Evolutionary conservation across 2,888 invertebrate species (phyloP), one percentile per base, ranked within the genome.

Genomic region (Carcina quercana): DNA sequence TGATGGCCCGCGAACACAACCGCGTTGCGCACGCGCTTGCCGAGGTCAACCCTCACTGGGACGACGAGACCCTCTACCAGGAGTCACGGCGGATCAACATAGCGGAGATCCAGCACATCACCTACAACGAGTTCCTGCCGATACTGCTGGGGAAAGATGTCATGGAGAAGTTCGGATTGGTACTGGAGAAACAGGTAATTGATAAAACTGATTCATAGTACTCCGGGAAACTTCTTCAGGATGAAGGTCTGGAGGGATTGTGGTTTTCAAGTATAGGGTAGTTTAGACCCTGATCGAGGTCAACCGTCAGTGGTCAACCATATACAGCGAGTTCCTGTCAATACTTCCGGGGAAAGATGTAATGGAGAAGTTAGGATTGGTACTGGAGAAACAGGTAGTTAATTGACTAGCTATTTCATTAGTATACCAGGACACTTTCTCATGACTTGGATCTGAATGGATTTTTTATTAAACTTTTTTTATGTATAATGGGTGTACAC

Each of bases 1-100:
- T 96, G 19, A 90, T 95, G 91, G 94, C 96, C 0, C 85, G 96
- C 36, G 95, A 97, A 62, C 97, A 97, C 69, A 97, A 97, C 73
- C 86, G 94, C 37, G 74, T 95, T 0, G 96, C 96, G 0, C 88
- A 86, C 30, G 90, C 83, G 4, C 72, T 97, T 21, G 87, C 90
- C 0, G 87, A 88, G 29, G 87, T 96, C 3, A 96, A 97, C 75
- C 94, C 94, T 0, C 95, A 94, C 64, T 96, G 96, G 96, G 94
- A 95, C 56, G 96, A 96, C 55, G 96, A 96, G 74, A 95, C 92
- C 0, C 71, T 96, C 1, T 96, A 91, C 86, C 96, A 96, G 79
- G 95, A 95, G 78, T 82, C 94, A 0, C 86, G 95, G 42, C 87
- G 95, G 31, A 93, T 96, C 52, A 91, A 91, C 47, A 91, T 95